phyloP scores from a whole-genome alignment of 1,140 invertebrate genomes.

The Arion vulgaris region DNA sequence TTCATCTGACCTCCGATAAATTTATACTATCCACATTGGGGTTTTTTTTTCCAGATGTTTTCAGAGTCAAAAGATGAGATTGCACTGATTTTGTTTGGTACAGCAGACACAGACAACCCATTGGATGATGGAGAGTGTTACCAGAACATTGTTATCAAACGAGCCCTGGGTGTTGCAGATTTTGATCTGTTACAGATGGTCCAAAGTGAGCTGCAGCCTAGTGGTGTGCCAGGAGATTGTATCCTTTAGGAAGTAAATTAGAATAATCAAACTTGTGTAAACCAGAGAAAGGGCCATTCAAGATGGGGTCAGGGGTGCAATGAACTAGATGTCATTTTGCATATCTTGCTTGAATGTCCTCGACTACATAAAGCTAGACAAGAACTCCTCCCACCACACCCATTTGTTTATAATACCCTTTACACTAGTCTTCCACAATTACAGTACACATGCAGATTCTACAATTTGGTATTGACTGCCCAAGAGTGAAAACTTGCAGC shows the following conservation, averaged over 20 bases:
- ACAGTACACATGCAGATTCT: no score
- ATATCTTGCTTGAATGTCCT: no score
- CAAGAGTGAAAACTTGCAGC: no score
- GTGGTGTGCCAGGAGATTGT: slow-evolving; percentile 72
- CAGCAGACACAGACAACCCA: slow-evolving; percentile 73
- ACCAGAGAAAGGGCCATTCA: no score
- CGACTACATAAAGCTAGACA: no score
- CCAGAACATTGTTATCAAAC: slow-evolving; percentile 70
- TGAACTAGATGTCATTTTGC: no score
- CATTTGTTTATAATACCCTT: no score
- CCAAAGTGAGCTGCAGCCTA: slow-evolving; percentile 68
- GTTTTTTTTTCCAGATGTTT: slow-evolving; percentile 71
- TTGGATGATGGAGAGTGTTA: slow-evolving; percentile 71
- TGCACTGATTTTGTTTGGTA: slow-evolving; percentile 73
- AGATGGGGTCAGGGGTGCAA: no score
- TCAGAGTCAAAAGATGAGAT: slow-evolving; percentile 75
- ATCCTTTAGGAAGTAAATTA: slow-evolving; percentile 56
- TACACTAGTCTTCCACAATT: no score
- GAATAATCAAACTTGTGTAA: background rate
- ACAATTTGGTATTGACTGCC: no score
- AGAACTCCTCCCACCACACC: no score
- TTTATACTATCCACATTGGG: background rate
- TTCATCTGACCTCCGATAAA: background rate
- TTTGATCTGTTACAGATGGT: slow-evolving; percentile 73
- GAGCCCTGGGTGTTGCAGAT: slow-evolving; percentile 66